Evolutionary conservation across 2,113 vertebrate genomes (phyloP).

Genomic region (Nibea coibor): DNA sequence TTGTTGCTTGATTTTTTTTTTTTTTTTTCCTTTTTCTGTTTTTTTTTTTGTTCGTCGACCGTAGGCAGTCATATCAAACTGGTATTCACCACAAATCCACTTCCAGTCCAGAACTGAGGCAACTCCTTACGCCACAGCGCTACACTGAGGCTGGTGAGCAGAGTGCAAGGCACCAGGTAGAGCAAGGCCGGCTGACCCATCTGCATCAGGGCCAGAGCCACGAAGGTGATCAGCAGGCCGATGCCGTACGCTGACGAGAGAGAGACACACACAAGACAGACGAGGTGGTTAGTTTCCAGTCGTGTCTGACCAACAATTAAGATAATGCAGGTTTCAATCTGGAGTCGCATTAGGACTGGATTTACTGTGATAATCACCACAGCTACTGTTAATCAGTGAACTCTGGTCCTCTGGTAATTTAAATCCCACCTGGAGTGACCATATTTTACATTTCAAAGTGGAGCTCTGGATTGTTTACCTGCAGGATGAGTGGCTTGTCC

Average conservation of each 20-base stretch:
- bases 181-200: constrained; percentile 95
- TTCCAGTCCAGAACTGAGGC: constrained; percentile 96
- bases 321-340: neutral
- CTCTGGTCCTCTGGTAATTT: neutral
- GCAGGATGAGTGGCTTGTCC: neutral
- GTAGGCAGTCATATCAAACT: constrained; percentile 96
- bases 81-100: constrained; percentile 99
- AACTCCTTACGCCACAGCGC: constrained; percentile 94
- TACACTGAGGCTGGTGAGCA: constrained; percentile 91
- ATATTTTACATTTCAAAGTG: neutral
- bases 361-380: neutral
- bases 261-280: neutral
- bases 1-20: neutral
- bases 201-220: constrained; percentile 95
- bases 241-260: constrained; percentile 89
- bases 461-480: neutral
- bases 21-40: constrained; percentile 10
- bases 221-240: constrained; percentile 95
- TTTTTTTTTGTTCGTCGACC: constrained; percentile 57
- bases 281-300: neutral
- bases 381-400: neutral
- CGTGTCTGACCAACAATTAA: neutral
- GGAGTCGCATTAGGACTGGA: neutral
- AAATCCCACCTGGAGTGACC: neutral
- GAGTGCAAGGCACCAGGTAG: constrained; percentile 96